Evolutionary conservation across 2,113 vertebrate genomes (phyloP).

Genomic region (Gymnogyps californianus): DNA sequence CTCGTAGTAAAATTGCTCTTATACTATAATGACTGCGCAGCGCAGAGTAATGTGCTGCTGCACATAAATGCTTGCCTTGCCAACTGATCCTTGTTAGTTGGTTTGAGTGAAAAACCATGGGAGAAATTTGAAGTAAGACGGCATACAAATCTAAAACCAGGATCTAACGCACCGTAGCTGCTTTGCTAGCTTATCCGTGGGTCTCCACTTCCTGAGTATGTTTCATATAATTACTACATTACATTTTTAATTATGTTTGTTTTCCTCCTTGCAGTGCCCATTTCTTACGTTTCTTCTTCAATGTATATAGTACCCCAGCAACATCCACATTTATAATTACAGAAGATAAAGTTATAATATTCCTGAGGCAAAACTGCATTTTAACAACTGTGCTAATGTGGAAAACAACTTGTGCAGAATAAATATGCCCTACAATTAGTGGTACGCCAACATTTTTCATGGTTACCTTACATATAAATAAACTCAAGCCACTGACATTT

Average conservation of each 20-base stretch:
- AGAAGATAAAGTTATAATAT: conserved; percentile 58
- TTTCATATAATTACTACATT: not conserved
- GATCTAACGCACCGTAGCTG: not conserved
- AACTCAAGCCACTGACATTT: conserved; percentile 61
- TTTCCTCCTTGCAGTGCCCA: not conserved
- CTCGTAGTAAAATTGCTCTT: not conserved
- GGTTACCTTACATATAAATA: conserved; percentile 65
- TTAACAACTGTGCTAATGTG: conserved; percentile 65
- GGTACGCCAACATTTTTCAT: conserved; percentile 54
- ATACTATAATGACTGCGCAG: not conserved
- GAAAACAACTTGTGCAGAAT: conserved; percentile 68
- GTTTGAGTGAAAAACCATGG: conserved; percentile 63
- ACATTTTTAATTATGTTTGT: conserved; percentile 43
- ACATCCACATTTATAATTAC: conserved; percentile 62
- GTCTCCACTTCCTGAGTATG: not conserved
- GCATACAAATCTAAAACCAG: conserved; percentile 38
- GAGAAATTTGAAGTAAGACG: conserved; percentile 54
- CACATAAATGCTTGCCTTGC: conserved; percentile 44
- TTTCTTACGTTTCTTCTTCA: not conserved
- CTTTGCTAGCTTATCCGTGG: not conserved
- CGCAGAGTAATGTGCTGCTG: conserved; percentile 18
- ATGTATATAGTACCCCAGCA: not conserved
- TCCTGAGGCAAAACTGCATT: conserved; percentile 63
- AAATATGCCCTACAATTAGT: conserved; percentile 75
- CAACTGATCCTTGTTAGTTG: conserved; percentile 58